These are phyloP conservation scores for Phylloscopus trochilus DNA, from an alignment of 2,113 vertebrate species.

Conservation along the genomic window DNA sequence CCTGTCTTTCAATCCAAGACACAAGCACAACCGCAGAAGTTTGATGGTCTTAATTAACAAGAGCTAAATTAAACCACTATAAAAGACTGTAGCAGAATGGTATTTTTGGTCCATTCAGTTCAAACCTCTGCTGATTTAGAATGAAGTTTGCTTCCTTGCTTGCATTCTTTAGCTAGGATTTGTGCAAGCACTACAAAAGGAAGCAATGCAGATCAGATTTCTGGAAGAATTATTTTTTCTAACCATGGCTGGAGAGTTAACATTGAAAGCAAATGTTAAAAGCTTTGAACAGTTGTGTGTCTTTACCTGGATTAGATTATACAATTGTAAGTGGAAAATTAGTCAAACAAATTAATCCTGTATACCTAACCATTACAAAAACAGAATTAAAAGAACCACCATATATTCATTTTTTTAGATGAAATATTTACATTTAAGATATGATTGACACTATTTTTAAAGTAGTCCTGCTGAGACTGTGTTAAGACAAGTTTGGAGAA, in stretches of 20 bases:
- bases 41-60: background rate
- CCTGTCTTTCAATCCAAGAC: no score
- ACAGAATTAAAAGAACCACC: background rate
- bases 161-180: slow-evolving; percentile 62
- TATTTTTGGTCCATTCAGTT: slow-evolving; percentile 23
- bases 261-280: slow-evolving; percentile 67
- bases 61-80: slow-evolving; percentile 5
- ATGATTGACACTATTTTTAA: background rate
- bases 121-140: slow-evolving; percentile 57
- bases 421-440: background rate
- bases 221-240: slow-evolving; percentile 70
- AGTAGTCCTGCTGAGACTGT: background rate
- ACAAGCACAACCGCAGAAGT: background rate
- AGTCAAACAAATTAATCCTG: slow-evolving; percentile 15
- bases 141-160: background rate
- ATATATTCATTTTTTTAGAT: background rate
- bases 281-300: slow-evolving; percentile 38
- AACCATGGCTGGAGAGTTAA: slow-evolving; percentile 57
- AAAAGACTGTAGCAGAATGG: slow-evolving; percentile 7
- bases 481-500: background rate
- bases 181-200: slow-evolving; percentile 63
- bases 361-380: background rate
- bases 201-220: slow-evolving; percentile 63
- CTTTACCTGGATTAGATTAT: slow-evolving; percentile 66
- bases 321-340: slow-evolving; percentile 26